A percentile compares a stretch with the other conserved stretches of the same genome.
Conservation (phyloP, 2,113 vertebrate species). For the Lipotes vexillifer region DNA sequence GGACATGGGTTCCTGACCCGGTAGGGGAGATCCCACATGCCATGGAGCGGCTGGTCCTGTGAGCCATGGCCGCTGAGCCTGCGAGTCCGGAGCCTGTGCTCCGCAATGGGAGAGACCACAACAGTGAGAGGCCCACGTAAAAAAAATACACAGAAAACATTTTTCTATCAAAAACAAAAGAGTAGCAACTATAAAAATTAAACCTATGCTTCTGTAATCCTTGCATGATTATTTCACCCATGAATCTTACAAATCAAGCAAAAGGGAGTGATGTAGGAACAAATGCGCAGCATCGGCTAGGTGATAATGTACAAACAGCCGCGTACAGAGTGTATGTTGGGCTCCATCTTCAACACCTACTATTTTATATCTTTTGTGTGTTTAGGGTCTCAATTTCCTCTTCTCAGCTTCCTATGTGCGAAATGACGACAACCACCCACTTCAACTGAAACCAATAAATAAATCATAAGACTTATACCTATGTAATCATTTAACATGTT, state of each 20-base stretch:
- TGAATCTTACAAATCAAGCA: background rate
- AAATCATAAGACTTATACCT: background rate
- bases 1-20: no score
- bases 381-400: background rate
- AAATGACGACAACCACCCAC: background rate
- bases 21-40: no score
- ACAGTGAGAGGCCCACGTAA: no score
- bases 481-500: background rate
- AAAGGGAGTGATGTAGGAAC: background rate
- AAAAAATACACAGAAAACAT: conserved; percentile 10
- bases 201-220: background rate
- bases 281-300: background rate
- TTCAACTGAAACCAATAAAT: background rate
- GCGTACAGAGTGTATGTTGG: background rate
- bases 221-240: background rate
- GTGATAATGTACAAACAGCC: background rate
- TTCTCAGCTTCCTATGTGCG: background rate
- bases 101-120: no score
- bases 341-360: background rate
- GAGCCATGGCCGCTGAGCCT: no score
- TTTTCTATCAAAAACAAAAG: conserved; percentile 53
- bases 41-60: no score
- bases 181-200: background rate
- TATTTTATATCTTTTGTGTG: background rate
- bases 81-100: no score